Conservation (phyloP, 2,888 invertebrate species). For the Danaus chrysippus region DNA sequence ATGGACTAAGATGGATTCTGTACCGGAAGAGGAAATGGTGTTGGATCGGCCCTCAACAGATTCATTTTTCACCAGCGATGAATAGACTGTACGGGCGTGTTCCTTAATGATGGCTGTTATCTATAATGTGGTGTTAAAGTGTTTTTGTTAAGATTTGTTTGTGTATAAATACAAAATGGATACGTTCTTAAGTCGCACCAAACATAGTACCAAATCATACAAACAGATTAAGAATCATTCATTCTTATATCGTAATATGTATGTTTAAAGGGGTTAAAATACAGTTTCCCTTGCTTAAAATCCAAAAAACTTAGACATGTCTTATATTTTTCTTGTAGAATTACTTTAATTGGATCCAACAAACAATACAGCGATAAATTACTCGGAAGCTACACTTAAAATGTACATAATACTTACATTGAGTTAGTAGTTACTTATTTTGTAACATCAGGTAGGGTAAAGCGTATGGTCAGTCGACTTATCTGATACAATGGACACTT, state of each 20-base stretch:
- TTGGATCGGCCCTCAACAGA: constrained; percentile 61
- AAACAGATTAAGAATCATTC: too few species aligned
- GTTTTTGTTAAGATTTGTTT: constrained; percentile 18
- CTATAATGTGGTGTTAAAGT: constrained; percentile 41
- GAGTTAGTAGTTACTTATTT: not conserved
- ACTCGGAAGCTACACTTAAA: not conserved
- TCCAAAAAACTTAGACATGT: too few species aligned
- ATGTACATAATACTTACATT: not conserved
- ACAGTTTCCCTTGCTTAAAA: too few species aligned
- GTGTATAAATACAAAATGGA: constrained; percentile 4
- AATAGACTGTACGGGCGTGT: constrained; percentile 36
- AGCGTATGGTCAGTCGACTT: constrained; percentile 14
- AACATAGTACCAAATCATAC: too few species aligned
- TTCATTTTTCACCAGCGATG: constrained; percentile 61
- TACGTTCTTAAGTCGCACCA: not conserved
- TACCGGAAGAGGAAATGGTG: constrained; percentile 67
- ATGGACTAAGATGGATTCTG: constrained; percentile 69
- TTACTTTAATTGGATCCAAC: too few species aligned
- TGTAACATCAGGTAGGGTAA: constrained; percentile 5
- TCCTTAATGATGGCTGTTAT: constrained; percentile 41
- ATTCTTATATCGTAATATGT: too few species aligned
- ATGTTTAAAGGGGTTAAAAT: too few species aligned
- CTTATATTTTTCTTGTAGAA: too few species aligned
- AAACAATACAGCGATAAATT: not conserved
- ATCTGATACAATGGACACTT: constrained; percentile 26